Evolutionary conservation across 2,888 invertebrate genomes (phyloP), one percentile per base, ranked within the genome.

Genomic region (Andrena flavipes): DNA sequence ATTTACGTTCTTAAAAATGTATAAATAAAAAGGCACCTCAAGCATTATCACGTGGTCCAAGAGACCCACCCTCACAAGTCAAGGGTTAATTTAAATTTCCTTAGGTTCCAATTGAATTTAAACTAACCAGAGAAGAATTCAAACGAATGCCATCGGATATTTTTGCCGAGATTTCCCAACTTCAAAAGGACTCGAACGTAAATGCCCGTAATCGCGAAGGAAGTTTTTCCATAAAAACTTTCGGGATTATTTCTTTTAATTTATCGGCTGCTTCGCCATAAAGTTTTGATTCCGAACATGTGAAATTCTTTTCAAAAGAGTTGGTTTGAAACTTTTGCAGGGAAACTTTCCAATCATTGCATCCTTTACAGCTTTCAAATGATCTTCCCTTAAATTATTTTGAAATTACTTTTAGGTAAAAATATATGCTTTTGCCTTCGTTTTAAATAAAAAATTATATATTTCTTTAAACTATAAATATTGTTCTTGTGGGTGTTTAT

Each of bases 161-260:
- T 62, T 70, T 62, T 54, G 48, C 56, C 2, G 33, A 48, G 64
- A 48, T 63, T 26, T 23, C 16, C n/a, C 33, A 59, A 49, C 64
- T 35, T 8, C 26, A 20, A 63, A 20, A 26, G 8, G 20, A 51
- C 30, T n/a, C 1, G 0, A 74, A 42, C 33, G 20, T 10, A 6
- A 16, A 33, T 7, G 26, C 48, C 10, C 42, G 30, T 63, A 48
- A 63, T 48, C 48, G n/a, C n/a, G 2, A 5, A 0, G 56, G 20
- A 76, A 76, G 73, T 73, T 64, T 7, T 16, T 23, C 6, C 64
- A 16, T 73, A 26, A 76, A 76, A 72, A 76, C 48, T 76, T 73
- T 1, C 3, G 23, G 42, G 6, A 59, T 72, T 62, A 33, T 73
- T 64, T 63, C 71, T 42, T 26, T 75, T 76, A 49, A 49, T 30